Base-by-base conservation (phyloP, 2,888 invertebrate genomes). In the Drosophila kanekoi region DNA sequence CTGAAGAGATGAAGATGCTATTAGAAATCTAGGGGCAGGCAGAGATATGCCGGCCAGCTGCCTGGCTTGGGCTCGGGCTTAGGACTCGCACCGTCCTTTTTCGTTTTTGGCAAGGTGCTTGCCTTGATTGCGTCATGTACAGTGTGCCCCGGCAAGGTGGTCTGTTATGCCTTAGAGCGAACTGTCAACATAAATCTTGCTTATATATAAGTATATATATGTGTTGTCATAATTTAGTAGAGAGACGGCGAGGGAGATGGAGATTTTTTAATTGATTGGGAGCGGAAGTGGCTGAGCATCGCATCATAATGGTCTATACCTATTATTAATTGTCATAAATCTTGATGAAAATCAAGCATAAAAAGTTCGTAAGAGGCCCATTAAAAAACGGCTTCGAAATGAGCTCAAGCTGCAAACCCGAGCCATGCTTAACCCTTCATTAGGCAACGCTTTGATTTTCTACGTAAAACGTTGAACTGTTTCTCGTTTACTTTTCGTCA, bases 241-340 rank as follows among this genome's bases (percentile, higher is more conserved):
- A 28, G 11, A 32, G 8, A n/a, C 16, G 18, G 8, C 16, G 9
- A 33, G 18, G 57, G 4, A n/a, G n/a, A 62, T 33, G 20, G 41
- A 59, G 5, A 45, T 49, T 62, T 70, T 80, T 77, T 76, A 83
- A 86, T 86, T 88, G 84, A 88, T 84, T 77, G 73, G 82, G 77
- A 85, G 79, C 87, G 87, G 84, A 87, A 82, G 76, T 87, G 60
- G 76, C 44, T 52, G 62, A 69, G 62, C 54, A 48, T 47, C 54
- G 56, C 13, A 40, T 20, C 35, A 40, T 58, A 43, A 49, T 53
- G 49, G 37, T 28, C 8, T 40, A 81, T 68, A 89, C 91, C 92
- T 91, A 88, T 91, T 91, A 92, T 92, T 92, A 91, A 90, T 90
- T 92, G 91, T 85, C 90, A 91, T 92, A 91, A 91, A 91, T 91